A percentile compares a stretch with the other conserved stretches of the same genome.
phyloP scores from a whole-genome alignment of 2,888 invertebrate species.

The Formica aserva region DNA sequence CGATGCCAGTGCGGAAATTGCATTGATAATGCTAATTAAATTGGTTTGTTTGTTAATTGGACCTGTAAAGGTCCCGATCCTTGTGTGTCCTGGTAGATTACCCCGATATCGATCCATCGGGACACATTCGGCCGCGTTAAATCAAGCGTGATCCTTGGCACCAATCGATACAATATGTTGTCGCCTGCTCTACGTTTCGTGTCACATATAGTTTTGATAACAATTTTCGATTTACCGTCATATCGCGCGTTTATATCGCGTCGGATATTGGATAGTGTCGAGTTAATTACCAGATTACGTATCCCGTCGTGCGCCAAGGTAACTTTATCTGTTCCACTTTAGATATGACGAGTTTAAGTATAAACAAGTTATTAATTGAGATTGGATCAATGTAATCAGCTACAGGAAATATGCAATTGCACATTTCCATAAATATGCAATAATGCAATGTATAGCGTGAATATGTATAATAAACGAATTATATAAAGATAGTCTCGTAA shows the following conservation, averaged over 20 bases:
- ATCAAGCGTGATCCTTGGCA: conserved; percentile 47
- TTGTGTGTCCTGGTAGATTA: conserved; percentile 38
- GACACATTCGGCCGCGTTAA: conserved; percentile 33
- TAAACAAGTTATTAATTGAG: neutral
- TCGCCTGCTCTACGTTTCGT: neutral
- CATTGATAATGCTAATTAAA: conserved; percentile 81
- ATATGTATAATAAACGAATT: neutral
- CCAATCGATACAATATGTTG: conserved; percentile 42
- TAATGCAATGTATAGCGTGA: neutral
- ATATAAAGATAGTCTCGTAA: neutral
- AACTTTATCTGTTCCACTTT: conserved; percentile 19
- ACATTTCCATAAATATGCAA: neutral
- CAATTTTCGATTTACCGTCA: conserved; percentile 42
- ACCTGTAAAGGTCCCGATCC: conserved; percentile 52
- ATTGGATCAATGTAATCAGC: neutral
- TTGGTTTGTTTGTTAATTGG: conserved; percentile 73
- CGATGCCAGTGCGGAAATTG: conserved; percentile 77
- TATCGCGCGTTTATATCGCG: conserved; percentile 23
- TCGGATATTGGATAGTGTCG: conserved; percentile 34
- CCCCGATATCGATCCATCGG: conserved; percentile 50
- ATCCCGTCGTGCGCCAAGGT: conserved; percentile 19
- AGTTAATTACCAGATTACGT: conserved; percentile 37
- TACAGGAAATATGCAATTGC: neutral
- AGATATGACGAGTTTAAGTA: neutral
- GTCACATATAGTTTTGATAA: conserved; percentile 31